Evolutionary conservation across 1,140 invertebrate species (phyloP).

Genomic region (Drosophila kohkoa): DNA sequence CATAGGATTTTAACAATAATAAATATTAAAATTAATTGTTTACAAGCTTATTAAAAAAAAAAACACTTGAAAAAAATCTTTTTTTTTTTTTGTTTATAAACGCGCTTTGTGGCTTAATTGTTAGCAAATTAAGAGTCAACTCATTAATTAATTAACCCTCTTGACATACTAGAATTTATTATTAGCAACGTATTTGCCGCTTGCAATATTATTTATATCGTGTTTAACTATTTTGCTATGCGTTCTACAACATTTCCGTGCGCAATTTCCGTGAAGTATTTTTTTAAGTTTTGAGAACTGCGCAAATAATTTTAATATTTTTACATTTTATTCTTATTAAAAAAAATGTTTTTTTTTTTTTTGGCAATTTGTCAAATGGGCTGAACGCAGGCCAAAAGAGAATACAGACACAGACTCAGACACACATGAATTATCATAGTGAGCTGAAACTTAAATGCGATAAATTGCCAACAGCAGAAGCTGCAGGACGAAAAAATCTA

Average conservation of each 20-base stretch:
- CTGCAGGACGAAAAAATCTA: constrained; percentile 66
- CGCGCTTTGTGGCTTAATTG: background rate
- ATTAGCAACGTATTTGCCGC: background rate
- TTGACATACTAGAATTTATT: constrained; percentile 4
- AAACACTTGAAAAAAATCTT: background rate
- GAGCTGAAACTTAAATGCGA: constrained; percentile 76
- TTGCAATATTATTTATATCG: background rate
- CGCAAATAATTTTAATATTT: constrained; percentile 22
- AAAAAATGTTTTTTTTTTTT: constrained; percentile 13
- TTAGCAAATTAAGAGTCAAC: background rate
- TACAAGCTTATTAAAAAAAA: too few species aligned
- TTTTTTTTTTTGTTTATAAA: background rate
- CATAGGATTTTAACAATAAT: too few species aligned
- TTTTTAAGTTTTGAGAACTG: constrained; percentile 49
- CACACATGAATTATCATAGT: constrained; percentile 66
- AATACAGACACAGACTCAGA: constrained; percentile 19
- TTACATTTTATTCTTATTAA: constrained; percentile 29
- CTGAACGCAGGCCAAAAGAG: constrained; percentile 42
- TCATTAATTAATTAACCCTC: constrained; percentile 2
- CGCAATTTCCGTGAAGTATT: constrained; percentile 1
- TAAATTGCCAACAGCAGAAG: constrained; percentile 71
- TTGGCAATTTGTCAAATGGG: constrained; percentile 79
- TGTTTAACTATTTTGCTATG: background rate
- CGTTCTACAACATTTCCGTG: constrained; percentile 7
- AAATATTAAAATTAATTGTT: background rate